Base-by-base conservation (phyloP, 2,888 invertebrate species). In the Cordilura impudica region DNA sequence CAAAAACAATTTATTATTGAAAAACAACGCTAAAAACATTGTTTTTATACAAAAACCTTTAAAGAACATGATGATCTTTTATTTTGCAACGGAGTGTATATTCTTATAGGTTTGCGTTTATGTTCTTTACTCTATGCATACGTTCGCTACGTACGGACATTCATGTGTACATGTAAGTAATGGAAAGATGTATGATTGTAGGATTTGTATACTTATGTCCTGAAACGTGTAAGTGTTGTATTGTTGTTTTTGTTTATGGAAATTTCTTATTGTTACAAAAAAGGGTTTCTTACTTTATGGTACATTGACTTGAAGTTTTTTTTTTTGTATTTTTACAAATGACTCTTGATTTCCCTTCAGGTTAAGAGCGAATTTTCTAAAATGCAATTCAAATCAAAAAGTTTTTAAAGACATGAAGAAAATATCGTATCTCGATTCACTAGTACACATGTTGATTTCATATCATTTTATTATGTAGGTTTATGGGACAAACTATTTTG, bases 301-400 rank as follows among this genome's bases (percentile, higher is more conserved):
- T 65, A 39, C 16, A n/a, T 39, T 39, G 23, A 6, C 23, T 21
- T 31, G 14, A 45, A n/a, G n/a, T n/a, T n/a, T n/a, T n/a, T n/a
- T n/a, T n/a, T n/a, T n/a, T n/a, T n/a, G n/a, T 29, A 2, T 54
- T 49, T 21, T 58, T 49, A 58, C 69, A 58, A 35, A 58, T 58
- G 58, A 49, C 21, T 67, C 47, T 47, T 67, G 56, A 67, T 67
- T 69, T 58, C 69, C 69, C 69, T 49, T 10, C 21, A 69, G 69
- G 69, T 58, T 58, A 58, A 31, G 14, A 47, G 35, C 31, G 23
- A 58, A 23, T 56, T 67, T 43, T 56, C 67, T 47, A 67, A 67
- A 56, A 56, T 49, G n/a, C 67, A 69, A 49, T 69, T 58, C 58
- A 49, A 69, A 69, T 69, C 56, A 58, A 23, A 49, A 69, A 58